Evolutionary conservation across 2,797 vertebrate species (phyloP), one percentile per base, ranked within the genome.

Genomic region (Picus viridis): DNA sequence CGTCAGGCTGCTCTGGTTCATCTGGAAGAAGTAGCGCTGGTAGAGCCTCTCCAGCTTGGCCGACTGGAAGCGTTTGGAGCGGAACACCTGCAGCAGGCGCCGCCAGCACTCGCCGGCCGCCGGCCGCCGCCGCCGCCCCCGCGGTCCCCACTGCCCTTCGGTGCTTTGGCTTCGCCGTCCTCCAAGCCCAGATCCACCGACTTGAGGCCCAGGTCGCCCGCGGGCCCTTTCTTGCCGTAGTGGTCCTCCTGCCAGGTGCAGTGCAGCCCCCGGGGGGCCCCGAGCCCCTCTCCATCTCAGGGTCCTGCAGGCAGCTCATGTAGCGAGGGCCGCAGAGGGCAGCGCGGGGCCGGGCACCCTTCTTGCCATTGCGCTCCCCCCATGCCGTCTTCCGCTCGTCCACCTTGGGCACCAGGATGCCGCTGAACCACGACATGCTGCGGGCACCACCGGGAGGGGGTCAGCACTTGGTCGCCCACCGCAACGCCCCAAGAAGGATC

Each of bases 381-480:
- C 99, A 99, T 97, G 98, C 98, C 49, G 98, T 99, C 97, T 99
- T 99, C 94, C 98, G 98, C 93, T 99, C 99, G 39, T 99, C 99
- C 98, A 99, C 99, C 98, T 99, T 99, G 96, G 99, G 98, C 78
- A 99, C 99, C 98, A 99, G 97, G 98, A 99, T 98, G 96, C 99
- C 98, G 88, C 98, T 99, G 98, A 99, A 99, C 99, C 99, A 99
- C 94, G 99, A 99, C 99, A 99, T 99, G 98, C 98, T 99, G 98
- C 32, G 64, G 90, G 88, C 4, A 9, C 26, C 4, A 9, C 26
- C 53, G 6, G 39, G 47, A 16, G 30, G 39, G 9, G 34, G 51
- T 89, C 88, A 92, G 39, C 2, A 2, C 41, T 53, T 0, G 1
- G 43, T 7, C 70, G 26, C 71, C 15, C 45, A 7, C 30, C 30